phyloP scores from a whole-genome alignment of 2,797 vertebrate species.

The Schizopygopsis pylzovi region DNA sequence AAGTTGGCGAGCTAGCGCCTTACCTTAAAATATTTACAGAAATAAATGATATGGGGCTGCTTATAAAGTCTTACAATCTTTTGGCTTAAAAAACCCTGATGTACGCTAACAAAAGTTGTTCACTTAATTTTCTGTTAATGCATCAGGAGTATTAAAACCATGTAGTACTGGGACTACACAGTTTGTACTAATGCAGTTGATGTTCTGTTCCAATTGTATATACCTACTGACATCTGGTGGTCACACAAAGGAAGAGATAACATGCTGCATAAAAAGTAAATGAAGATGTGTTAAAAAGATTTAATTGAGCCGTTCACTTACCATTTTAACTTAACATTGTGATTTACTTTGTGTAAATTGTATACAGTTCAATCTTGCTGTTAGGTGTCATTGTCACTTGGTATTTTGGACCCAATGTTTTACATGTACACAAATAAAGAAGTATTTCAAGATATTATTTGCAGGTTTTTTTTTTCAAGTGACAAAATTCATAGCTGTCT shows the following conservation, averaged over 20 bases:
- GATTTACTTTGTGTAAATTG: conserved; percentile 30
- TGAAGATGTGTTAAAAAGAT: conserved; percentile 12
- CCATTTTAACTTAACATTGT: conserved; percentile 26
- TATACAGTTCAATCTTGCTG: conserved; percentile 10
- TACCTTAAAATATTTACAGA: conserved; percentile 25
- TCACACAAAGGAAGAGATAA: conserved; percentile 24
- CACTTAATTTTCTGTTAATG: not conserved
- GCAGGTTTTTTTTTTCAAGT: not conserved
- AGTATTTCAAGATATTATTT: conserved; percentile 57
- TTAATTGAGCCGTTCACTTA: conserved; percentile 15
- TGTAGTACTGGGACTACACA: not conserved
- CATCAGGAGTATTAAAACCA: not conserved
- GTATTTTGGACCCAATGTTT: conserved; percentile 25
- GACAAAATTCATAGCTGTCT: not conserved
- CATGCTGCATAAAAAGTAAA: not conserved
- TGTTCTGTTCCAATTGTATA: not conserved
- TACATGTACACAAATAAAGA: conserved; percentile 54
- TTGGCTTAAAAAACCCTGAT: not conserved
- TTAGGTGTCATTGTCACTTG: conserved; percentile 26
- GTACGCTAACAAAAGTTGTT: not conserved
- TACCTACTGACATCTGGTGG: conserved; percentile 35
- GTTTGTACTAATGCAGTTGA: not conserved
- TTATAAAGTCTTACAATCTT: conserved; percentile 20
- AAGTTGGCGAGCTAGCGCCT: conserved; percentile 34
- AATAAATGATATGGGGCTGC: not conserved